Conservation (phyloP, 2,797 vertebrate species). For the Hybognathus amarus region DNA sequence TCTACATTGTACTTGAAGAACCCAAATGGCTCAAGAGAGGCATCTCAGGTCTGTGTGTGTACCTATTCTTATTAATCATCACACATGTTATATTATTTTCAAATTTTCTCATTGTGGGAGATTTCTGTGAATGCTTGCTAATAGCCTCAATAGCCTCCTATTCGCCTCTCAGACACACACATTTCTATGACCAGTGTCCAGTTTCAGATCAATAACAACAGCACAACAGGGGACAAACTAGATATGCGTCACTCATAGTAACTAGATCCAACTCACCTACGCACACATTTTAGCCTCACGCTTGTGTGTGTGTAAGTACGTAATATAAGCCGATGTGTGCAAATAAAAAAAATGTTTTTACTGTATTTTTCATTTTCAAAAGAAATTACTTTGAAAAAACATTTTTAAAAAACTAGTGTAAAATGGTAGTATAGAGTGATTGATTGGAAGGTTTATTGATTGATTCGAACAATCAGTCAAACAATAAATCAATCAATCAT, state of each 20-base stretch:
- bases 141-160: constrained; percentile 30
- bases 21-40: constrained; percentile 92
- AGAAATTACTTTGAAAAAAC: background rate
- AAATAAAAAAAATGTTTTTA: constrained; percentile 21
- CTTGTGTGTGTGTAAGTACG: constrained; percentile 7
- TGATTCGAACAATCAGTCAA: background rate
- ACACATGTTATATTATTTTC: background rate
- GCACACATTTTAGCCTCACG: constrained; percentile 17
- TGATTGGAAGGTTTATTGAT: background rate
- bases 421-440: background rate
- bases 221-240: constrained; percentile 36
- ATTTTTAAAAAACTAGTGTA: background rate
- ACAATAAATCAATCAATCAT: background rate
- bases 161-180: constrained; percentile 1
- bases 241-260: constrained; percentile 47
- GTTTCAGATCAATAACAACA: constrained; percentile 64
- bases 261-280: constrained; percentile 35
- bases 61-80: background rate
- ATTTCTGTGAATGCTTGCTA: background rate
- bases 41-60: constrained; percentile 81
- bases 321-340: constrained; percentile 13
- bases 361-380: background rate
- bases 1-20: constrained; percentile 90
- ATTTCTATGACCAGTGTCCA: constrained; percentile 51
- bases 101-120: background rate